phyloP scores from a whole-genome alignment of 92 coral and sea anemone species.

The Siderastrea radians region DNA sequence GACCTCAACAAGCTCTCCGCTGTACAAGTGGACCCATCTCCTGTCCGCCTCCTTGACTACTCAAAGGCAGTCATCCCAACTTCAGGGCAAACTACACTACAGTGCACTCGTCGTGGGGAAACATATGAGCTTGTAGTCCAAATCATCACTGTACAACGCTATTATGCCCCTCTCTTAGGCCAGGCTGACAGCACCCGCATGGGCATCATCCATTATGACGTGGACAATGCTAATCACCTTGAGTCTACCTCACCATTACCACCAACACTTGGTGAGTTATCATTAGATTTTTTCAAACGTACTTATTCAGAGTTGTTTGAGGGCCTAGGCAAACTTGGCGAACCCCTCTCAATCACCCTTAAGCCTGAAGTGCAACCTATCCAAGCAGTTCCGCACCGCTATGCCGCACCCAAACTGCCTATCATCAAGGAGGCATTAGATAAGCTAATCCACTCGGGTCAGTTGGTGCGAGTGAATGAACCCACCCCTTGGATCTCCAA shows the following conservation, averaged over 20 bases:
- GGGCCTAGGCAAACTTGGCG: constrained; percentile 65
- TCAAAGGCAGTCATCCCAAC: constrained; percentile 67
- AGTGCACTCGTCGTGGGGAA: constrained; percentile 66
- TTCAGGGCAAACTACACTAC: constrained; percentile 62
- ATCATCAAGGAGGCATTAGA: constrained; percentile 65
- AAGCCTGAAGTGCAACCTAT: constrained; percentile 57
- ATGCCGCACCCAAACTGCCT: constrained; percentile 63
- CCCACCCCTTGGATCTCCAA: constrained; percentile 76
- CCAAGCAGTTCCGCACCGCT: constrained; percentile 76
- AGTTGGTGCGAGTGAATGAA: constrained; percentile 53
- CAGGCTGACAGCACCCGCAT: constrained; percentile 66
- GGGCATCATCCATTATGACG: constrained; percentile 62
- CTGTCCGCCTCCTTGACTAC: constrained; percentile 63
- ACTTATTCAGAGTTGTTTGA: constrained; percentile 46
- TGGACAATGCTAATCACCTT: constrained; percentile 57
- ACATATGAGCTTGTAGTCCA: constrained; percentile 54
- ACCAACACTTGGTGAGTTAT: constrained; percentile 61
- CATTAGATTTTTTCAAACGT: constrained; percentile 50
- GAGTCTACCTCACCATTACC: constrained; percentile 14
- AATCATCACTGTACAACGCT: constrained; percentile 54
- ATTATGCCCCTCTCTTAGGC: constrained; percentile 72
- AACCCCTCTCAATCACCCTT: constrained; percentile 55
- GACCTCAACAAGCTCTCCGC: constrained; percentile 58
- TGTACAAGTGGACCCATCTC: constrained; percentile 57
- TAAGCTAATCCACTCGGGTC: constrained; percentile 57